A percentile compares a stretch with the other conserved stretches of the same genome.
Conservation (phyloP, 1,140 invertebrate genomes). For the Eueides isabella region DNA sequence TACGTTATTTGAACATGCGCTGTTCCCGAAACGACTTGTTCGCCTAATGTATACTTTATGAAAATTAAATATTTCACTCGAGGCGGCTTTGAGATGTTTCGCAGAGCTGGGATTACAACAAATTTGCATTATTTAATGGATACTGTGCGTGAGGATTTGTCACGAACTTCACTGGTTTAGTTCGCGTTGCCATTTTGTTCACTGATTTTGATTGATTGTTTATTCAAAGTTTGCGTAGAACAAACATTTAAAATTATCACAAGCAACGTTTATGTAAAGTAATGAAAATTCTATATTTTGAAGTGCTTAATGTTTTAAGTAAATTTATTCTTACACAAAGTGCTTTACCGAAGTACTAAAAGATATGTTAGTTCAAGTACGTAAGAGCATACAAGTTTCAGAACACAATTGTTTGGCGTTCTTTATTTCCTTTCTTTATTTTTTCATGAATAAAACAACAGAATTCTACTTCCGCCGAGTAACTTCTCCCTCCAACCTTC, state of each 20-base stretch:
- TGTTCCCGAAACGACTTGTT: slow-evolving; percentile 44
- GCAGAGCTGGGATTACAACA: slow-evolving; percentile 76
- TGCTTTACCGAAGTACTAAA: slow-evolving; percentile 19
- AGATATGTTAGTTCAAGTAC: slow-evolving; percentile 41
- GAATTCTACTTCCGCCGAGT: slow-evolving; percentile 73
- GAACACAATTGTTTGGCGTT: slow-evolving; percentile 55
- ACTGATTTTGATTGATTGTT: slow-evolving; percentile 66
- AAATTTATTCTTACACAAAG: neutral
- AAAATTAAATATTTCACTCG: slow-evolving; percentile 81
- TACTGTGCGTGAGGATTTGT: slow-evolving; percentile 77
- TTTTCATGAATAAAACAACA: slow-evolving; percentile 82
- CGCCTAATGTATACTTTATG: slow-evolving; percentile 78
- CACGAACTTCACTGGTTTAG: slow-evolving; percentile 65
- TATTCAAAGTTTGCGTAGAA: slow-evolving; percentile 41
- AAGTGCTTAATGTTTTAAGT: neutral
- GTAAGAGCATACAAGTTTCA: slow-evolving; percentile 33
- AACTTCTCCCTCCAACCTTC: slow-evolving; percentile 79
- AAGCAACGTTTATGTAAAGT: neutral
- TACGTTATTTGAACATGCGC: slow-evolving; percentile 11
- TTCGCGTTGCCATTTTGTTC: slow-evolving; percentile 51
- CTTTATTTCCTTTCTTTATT: slow-evolving; percentile 76
- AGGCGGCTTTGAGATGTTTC: slow-evolving; percentile 60
- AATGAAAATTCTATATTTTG: neutral
- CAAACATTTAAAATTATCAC: slow-evolving; percentile 29
- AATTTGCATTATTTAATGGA: slow-evolving; percentile 82